Evolutionary conservation across 2,888 invertebrate genomes (phyloP).

Genomic region (Panopea generosa): DNA sequence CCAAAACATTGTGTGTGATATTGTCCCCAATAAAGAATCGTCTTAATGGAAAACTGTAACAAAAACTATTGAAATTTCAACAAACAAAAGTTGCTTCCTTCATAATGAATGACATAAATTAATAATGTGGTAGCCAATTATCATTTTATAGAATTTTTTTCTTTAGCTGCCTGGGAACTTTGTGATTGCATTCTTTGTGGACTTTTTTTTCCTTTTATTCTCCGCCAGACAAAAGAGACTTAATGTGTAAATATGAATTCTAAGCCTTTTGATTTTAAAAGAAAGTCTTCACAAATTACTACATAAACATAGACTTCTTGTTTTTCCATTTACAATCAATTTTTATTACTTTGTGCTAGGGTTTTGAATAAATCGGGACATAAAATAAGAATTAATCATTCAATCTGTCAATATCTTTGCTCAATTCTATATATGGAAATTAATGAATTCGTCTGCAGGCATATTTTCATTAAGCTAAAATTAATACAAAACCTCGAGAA

Average conservation of each 20-base stretch:
- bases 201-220: constrained; percentile 50
- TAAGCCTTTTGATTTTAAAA: constrained; percentile 45
- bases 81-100: constrained; percentile 59
- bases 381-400: constrained; percentile 35
- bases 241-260: constrained; percentile 54
- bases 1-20: constrained; percentile 34
- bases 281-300: constrained; percentile 32
- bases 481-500: too few species aligned
- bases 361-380: constrained; percentile 25
- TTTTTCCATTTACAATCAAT: constrained; percentile 53
- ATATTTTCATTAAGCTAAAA: neutral
- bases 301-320: constrained; percentile 50
- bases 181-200: constrained; percentile 54
- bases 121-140: constrained; percentile 59
- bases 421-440: constrained; percentile 34
- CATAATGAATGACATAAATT: constrained; percentile 63
- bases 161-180: constrained; percentile 59
- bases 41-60: constrained; percentile 54
- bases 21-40: neutral
- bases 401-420: constrained; percentile 25
- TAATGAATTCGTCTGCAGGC: neutral
- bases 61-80: constrained; percentile 62
- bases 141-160: constrained; percentile 65
- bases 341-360: constrained; percentile 18
- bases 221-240: constrained; percentile 49